A percentile compares a stretch with the other conserved stretches of the same genome.
Conservation (phyloP, 2,888 invertebrate species). For the Drosophila mayaguana region DNA sequence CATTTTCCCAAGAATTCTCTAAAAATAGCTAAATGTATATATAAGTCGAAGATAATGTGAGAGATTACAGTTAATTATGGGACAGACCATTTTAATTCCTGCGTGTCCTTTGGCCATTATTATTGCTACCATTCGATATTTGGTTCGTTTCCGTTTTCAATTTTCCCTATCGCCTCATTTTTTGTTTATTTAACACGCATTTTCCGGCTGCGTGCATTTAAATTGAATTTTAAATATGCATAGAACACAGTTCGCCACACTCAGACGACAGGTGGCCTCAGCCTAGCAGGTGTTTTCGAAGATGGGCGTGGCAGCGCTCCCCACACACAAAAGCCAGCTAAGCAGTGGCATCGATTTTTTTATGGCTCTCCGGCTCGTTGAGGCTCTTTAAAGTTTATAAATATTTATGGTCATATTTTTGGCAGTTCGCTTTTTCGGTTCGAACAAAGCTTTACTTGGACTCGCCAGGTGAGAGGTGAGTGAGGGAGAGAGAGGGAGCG, state of each 20-base stretch:
- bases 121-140: conserved; percentile 5
- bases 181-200: conserved; percentile 53
- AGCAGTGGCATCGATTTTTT: conserved; percentile 65
- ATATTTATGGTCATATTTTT: conserved; percentile 58
- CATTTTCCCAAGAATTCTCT: not conserved
- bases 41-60: not conserved
- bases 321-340: conserved; percentile 21
- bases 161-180: conserved; percentile 14
- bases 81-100: conserved; percentile 1
- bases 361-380: conserved; percentile 35
- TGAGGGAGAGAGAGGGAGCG: rapidly evolving
- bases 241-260: conserved; percentile 22
- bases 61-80: conserved; percentile 11
- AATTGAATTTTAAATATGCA: conserved; percentile 79
- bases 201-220: conserved; percentile 61
- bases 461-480: not conserved
- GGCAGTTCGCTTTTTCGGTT: conserved; percentile 13
- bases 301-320: not conserved
- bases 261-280: not conserved
- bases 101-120: conserved; percentile 7
- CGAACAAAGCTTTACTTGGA: not conserved
- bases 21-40: not conserved
- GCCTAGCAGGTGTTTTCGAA: conserved; percentile 11
- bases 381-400: conserved; percentile 60
- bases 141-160: conserved; percentile 1